Base-by-base conservation (phyloP, 1,140 invertebrate genomes). In the Pseudomyrmex cubaensis region DNA sequence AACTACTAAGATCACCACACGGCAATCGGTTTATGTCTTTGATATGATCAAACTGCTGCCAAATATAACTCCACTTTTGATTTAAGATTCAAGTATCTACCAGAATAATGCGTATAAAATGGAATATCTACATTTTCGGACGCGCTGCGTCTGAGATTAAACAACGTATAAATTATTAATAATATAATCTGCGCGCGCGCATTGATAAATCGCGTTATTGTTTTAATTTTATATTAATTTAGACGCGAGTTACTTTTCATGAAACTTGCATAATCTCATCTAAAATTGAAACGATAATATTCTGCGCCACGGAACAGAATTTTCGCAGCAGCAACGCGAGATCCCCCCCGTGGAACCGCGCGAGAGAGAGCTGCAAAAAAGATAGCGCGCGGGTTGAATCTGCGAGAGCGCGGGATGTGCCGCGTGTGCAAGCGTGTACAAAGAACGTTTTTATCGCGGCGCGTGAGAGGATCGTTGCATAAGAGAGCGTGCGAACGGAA, bases 401-500 rank as follows among this genome's bases (percentile, higher is more conserved):
- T 7, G 25, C 59, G 75, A 63, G 75, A 63, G 56, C 64, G 5
- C 35, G 15, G 35, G 48, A 85, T 75, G 44, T 35, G 17, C 5
- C 46, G 25, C 20, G 56, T 10, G 22, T 13, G 48, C 44, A 0
- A 25, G 63, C 69, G 61, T 57, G 44, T n/a, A 50, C 20, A 46
- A 17, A 22, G 54, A 10, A 10, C 35, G 20, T 56, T 85, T 88
- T 85, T 67, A 76, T 76, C 66, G 72, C 25, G 20, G 20, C 50
- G 15, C 61, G 83, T 62, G 82, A 84, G 84, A 82, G 54, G 63
- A 77, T 63, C 61, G 82, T 90, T 89, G 80, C 89, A 77, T 82
- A 87, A 91, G 73, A 82, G 75, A 91, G 85, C 90, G 90, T 91
- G 91, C 87, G 91, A 91, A 90, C 87, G 85, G 56, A 78, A 87